Evolutionary conservation across 2,888 invertebrate genomes (phyloP).

Genomic region (Lithophane leautieri): DNA sequence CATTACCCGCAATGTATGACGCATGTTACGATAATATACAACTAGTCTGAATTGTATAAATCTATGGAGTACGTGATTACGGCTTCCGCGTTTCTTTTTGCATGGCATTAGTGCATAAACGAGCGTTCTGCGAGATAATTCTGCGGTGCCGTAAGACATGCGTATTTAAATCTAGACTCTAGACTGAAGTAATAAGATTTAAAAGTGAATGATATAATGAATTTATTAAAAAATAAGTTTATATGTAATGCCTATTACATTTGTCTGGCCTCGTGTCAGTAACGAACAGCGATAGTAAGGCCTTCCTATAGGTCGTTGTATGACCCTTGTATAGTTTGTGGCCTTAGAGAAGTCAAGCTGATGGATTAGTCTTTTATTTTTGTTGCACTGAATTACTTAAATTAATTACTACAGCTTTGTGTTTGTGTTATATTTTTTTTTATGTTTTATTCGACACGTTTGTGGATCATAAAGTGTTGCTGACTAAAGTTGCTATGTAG

Average conservation of each 20-base stretch:
- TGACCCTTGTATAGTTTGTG: constrained; percentile 36
- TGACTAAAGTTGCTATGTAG: neutral
- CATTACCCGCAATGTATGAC: constrained; percentile 54
- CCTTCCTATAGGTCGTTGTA: constrained; percentile 55
- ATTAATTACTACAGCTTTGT: neutral
- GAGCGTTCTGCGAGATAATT: constrained; percentile 38
- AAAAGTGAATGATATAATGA: neutral
- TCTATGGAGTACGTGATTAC: constrained; percentile 50
- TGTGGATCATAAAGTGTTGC: neutral
- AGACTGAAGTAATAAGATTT: neutral
- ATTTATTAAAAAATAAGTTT: constrained; percentile 5
- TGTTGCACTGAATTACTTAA: constrained; percentile 10
- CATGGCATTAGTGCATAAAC: constrained; percentile 63
- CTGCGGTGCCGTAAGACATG: constrained; percentile 31
- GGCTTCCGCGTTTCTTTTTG: constrained; percentile 71
- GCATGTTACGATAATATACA: constrained; percentile 51
- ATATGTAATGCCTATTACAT: constrained; percentile 32
- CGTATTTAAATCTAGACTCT: constrained; percentile 38
- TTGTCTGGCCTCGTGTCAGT: constrained; percentile 50
- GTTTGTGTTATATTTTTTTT: neutral
- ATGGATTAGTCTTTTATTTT: constrained; percentile 33
- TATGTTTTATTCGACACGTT: neutral
- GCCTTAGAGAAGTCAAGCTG: constrained; percentile 39
- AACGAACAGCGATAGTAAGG: constrained; percentile 55
- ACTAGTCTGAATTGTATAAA: constrained; percentile 55